Base-by-base conservation (phyloP, 2,888 invertebrate species). In the Drosophila aldrichi region DNA sequence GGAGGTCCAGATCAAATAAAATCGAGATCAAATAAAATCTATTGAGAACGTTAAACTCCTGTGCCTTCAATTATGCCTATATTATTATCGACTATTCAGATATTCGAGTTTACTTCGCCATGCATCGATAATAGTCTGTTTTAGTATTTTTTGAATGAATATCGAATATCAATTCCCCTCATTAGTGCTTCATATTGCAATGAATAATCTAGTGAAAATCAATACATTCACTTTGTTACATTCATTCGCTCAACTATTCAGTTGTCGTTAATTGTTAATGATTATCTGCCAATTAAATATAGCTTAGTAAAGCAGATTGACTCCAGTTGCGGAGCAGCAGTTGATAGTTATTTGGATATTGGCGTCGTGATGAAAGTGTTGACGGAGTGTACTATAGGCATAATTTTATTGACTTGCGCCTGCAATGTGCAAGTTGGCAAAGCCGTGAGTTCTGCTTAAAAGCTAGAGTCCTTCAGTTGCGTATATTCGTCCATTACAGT, bases 1-100 rank as follows among this genome's bases (percentile, higher is more conserved):
- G 8, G 65, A 69, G 12, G 57, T 72, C 3, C 58, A 78, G 75
- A 75, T 81, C 41, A 84, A 79, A 40, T 81, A 52, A 62, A 32
- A 48, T 10, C 29, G 10, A 29, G 29, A 29, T 6, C 29, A 8
- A 29, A 8, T 29, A 29, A 29, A 29, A 29, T 29, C 8, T 29
- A 12, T 10, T 29, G 7, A 48, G 22, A 20, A 9, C 9, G 14
- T 20, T 34, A 0, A n/a, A 29, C 29, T n/a, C 5, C 10, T 1
- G 29, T 2, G 29, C n/a, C 10, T 16, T 46, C 25, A 16, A 9
- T 29, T 29, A 8, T 6, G 7, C 29, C 7, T 7, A 7, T 29
- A 29, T 8, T 8, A 29, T 6, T 29, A 8, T 29, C 29, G 29
- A 29, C 1, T 10, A 34, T 10, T 34, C 34, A 0, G 34, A 34